Evolutionary conservation across 2,888 invertebrate genomes (phyloP).

Genomic region (Teinopalpus imperialis): DNA sequence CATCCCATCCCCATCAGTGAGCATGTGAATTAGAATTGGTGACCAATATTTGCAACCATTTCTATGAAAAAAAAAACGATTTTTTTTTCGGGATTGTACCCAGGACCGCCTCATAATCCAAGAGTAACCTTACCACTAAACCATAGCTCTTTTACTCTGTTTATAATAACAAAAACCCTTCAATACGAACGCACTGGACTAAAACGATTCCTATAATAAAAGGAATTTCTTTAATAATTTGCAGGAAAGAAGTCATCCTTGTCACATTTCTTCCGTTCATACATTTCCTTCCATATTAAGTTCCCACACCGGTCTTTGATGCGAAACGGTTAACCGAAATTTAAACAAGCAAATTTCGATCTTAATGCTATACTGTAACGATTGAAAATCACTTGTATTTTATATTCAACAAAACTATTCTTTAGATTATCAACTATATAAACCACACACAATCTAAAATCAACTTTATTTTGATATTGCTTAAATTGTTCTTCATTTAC

Average conservation of each 20-base stretch:
- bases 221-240: conserved; percentile 5
- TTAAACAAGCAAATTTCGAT: neutral
- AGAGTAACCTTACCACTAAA: too few relatives aligned
- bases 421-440: neutral
- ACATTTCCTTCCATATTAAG: neutral
- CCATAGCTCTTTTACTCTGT: too few relatives aligned
- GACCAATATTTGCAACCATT: too few relatives aligned
- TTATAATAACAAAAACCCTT: too few relatives aligned
- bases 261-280: conserved; percentile 15
- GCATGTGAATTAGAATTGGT: too few relatives aligned
- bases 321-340: conserved; percentile 7
- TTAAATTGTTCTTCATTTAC: too few relatives aligned
- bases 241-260: conserved; percentile 12
- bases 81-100: too few relatives aligned
- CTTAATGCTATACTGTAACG: neutral
- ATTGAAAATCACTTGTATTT: too few relatives aligned
- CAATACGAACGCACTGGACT: neutral
- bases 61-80: too few relatives aligned
- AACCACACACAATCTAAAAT: neutral
- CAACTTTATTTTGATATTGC: neutral
- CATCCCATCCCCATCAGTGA: too few relatives aligned
- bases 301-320: conserved; percentile 19
- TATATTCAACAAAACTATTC: too few relatives aligned
- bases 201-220: neutral
- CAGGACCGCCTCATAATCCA: too few relatives aligned